Base-by-base conservation (phyloP, 2,113 vertebrate species). In the Pseudolaguvia tuberculata region DNA sequence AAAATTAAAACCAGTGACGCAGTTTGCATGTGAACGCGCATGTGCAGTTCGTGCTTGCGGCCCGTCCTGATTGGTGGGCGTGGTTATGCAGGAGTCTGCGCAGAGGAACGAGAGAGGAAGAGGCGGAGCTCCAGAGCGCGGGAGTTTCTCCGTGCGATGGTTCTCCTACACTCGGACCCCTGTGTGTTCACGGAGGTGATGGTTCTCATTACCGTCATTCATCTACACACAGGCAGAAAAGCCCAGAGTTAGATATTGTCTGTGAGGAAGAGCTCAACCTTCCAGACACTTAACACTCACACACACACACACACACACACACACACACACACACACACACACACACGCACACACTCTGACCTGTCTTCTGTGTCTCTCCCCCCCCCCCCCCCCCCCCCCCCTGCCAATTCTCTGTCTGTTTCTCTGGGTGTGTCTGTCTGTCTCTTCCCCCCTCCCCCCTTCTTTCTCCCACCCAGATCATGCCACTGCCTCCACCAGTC, bases 221-320 rank as follows among this genome's bases (percentile, higher is more conserved):
- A 88, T 91, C 89, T 79, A 83, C 78, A 88, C 31, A 88, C 91
- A 89, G 89, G 89, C 13, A 92, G 83, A 92, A 65, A 79, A 88
- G 80, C 5, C 0, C 5, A 10, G 6, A 67, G 83, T 47, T 2
- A 11, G 86, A 88, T 88, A 85, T 88, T 84, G 86, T 86, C 78
- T 87, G 86, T 65, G 11, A 79, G 85, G 85, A 21, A 11, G 45
- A 89, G 88, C 23, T 67, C 18, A 67, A n/a, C 83, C 83, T 86
- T 76, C 69, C 82, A 63, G 78, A 80, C 83, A 86, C 88, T 82
- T 31, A 2, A 8, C 73, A 78, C 85, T 67, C 23, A 50, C 45
- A 50, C 63, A 67, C 63, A 7, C 39, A 35, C 31, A n/a, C n/a
- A n/a, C n/a, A n/a, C n/a, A n/a, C n/a, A n/a, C n/a, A n/a, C n/a